Base-by-base conservation (phyloP, 2,888 invertebrate species). In the Napeogenes sylphis region DNA sequence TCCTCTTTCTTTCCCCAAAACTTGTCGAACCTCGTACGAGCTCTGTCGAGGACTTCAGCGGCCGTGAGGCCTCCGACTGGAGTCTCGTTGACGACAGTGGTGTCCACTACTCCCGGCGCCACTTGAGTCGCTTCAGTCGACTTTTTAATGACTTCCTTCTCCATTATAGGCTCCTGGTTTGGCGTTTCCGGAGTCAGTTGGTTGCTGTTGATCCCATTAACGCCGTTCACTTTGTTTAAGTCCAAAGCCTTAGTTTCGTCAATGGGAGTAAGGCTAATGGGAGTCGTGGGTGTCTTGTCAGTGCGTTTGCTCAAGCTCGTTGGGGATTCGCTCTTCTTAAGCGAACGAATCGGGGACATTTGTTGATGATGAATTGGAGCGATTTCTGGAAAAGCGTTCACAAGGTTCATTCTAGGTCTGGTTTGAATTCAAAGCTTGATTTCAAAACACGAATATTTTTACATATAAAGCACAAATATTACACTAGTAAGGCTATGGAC, bases 1-100 rank as follows among this genome's bases (percentile, higher is more conserved):
- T 92, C 92, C 74, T 93, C 93, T 74, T 91, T 93, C 76, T 94
- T 94, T 70, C 95, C 94, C 96, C 96, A 96, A 84, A 96, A 96
- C 78, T 95, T 94, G 84, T 96, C 96, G 80, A 96, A 96, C 74
- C 95, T 94, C 82, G 94, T 94, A 73, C 95, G 94, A 74, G 96
- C 96, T 81, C 94, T 93, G 80, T 96, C 95, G 70, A 96, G 90
- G 67, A 95, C 95, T 79, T 95, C 95, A 62, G 94, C 92, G 46
- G 95, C 94, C 57, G 93, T 90, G 54, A 93, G 88, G 2, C 92
- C 91, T n/a, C 90, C 90, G 56, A 77, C 74, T 45, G 86, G 71
- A 58, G 80, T 68, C 46, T 92, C 92, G 46, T 90, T 92, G 30
- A 90, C 89, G 4, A 91, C 87, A 30, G 88, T 87, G 1, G 87